phyloP scores from a whole-genome alignment of 2,113 vertebrate genomes.

The Spermophilus dauricus region DNA sequence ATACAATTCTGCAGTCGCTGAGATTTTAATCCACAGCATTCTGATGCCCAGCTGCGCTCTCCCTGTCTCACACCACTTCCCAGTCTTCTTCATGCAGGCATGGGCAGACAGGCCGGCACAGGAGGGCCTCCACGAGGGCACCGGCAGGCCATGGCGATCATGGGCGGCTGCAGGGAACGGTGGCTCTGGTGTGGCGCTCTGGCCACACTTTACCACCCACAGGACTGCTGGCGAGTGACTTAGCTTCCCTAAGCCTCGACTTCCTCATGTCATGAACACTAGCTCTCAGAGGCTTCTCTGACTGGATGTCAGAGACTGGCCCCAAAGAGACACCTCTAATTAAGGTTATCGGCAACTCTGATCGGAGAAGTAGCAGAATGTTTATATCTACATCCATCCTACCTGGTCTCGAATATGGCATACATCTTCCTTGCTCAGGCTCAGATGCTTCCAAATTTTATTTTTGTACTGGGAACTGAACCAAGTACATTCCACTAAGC shows the following conservation, averaged over 20 bases:
- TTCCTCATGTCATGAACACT: neutral
- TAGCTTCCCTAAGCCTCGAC: neutral
- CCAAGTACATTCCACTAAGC: too few species aligned
- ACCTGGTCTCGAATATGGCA: neutral
- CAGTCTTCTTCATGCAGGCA: neutral
- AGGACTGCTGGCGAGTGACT: neutral
- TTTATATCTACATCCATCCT: neutral
- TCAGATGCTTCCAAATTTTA: neutral
- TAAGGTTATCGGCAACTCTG: rapidly evolving
- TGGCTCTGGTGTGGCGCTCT: neutral
- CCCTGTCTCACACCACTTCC: neutral
- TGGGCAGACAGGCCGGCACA: too few species aligned
- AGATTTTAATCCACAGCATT: too few species aligned
- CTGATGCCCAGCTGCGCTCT: too few species aligned
- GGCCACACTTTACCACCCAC: too few species aligned
- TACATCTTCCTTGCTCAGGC: too few species aligned
- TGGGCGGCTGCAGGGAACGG: neutral
- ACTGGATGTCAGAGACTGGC: rapidly evolving
- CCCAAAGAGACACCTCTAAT: neutral
- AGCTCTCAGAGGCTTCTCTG: neutral
- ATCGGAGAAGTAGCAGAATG: neutral
- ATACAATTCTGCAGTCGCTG: rapidly evolving
- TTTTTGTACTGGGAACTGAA: too few species aligned
- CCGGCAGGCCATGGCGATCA: rapidly evolving
- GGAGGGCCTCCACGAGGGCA: neutral